Conservation (phyloP, 2,888 invertebrate genomes). For the Dioctria rufipes region DNA sequence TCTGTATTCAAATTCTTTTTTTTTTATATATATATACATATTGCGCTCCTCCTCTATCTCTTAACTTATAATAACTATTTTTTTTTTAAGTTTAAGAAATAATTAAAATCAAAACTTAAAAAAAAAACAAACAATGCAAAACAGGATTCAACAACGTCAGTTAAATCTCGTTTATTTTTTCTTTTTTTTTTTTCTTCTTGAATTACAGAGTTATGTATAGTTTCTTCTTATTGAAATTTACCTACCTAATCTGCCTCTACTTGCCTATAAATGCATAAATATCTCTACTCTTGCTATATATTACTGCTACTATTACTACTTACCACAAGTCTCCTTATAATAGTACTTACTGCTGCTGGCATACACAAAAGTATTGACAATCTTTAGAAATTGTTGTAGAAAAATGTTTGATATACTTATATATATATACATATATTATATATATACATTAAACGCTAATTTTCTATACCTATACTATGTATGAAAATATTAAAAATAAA, state of each 20-base stretch:
- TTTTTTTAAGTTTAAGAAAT: background rate
- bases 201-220: constrained; percentile 9
- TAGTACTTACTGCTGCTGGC: constrained; percentile 55
- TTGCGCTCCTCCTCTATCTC: constrained; percentile 22
- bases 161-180: constrained; percentile 2
- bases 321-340: constrained; percentile 31
- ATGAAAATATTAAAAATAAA: constrained; percentile 23
- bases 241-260: constrained; percentile 35
- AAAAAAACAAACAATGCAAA: background rate
- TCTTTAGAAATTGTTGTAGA: constrained; percentile 49
- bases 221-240: constrained; percentile 44
- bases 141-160: background rate
- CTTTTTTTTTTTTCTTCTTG: constrained; percentile 14
- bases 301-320: constrained; percentile 50
- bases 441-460: constrained; percentile 13
- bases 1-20: constrained; percentile 9
- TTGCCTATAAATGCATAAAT: constrained; percentile 25
- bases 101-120: background rate
- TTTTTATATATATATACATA: background rate
- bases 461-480: constrained; percentile 2
- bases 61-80: constrained; percentile 14
- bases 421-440: too few species aligned
- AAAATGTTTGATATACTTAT: constrained; percentile 32
- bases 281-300: constrained; percentile 39
- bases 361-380: constrained; percentile 48